Percentiles rank a stretch among this genome's conserved stretches.
phyloP scores from a whole-genome alignment of 2,888 invertebrate species.

The Drosophila atripex region DNA sequence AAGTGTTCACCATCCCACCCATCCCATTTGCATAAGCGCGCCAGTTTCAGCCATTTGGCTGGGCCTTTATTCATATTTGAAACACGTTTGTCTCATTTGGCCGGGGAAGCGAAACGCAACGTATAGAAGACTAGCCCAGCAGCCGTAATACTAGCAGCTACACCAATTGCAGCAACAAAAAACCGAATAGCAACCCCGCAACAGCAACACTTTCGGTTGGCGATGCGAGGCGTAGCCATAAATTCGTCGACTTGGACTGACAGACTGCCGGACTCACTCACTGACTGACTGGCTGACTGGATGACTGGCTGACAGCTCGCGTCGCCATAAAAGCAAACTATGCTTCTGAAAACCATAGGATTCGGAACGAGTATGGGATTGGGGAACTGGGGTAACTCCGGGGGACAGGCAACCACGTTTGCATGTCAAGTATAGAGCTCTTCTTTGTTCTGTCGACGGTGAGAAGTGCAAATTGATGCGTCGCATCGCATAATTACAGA shows the following conservation, averaged over 20 bases:
- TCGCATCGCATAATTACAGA: conserved; percentile 24
- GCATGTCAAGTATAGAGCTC: conserved; percentile 29
- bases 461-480: conserved; percentile 28
- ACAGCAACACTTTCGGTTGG: conserved; percentile 40
- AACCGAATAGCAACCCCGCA: no score
- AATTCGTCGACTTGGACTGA: conserved; percentile 31
- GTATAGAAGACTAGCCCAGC: not conserved
- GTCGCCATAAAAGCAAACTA: conserved; percentile 43
- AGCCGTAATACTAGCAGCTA: conserved; percentile 19
- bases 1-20: not conserved
- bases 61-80: conserved; percentile 58
- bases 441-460: conserved; percentile 36
- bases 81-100: conserved; percentile 76
- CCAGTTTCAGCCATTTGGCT: conserved; percentile 48
- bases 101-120: conserved; percentile 60
- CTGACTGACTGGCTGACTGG: conserved; percentile 7
- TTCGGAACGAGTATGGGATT: not conserved
- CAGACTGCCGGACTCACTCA: conserved; percentile 11
- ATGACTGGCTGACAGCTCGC: conserved; percentile 31
- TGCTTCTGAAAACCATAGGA: conserved; percentile 20
- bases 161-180: conserved; percentile 18
- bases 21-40: conserved; percentile 68
- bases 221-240: conserved; percentile 35
- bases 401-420: conserved; percentile 28
- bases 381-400: conserved; percentile 3